Base-by-base conservation (phyloP, 2,113 vertebrate species). In the Cricetomys ansorgei region DNA sequence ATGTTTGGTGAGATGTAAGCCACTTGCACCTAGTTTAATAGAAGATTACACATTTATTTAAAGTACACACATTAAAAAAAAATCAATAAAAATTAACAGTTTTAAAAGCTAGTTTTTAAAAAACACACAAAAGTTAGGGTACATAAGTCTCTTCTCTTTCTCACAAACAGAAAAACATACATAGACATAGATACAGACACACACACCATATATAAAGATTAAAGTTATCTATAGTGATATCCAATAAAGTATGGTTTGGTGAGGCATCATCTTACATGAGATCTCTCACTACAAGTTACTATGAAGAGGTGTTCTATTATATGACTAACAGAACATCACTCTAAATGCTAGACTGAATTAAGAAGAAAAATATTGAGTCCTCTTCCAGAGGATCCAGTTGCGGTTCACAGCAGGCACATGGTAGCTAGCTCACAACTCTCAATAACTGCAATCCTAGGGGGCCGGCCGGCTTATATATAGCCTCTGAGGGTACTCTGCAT, bases 1-100 rank as follows among this genome's bases (percentile, higher is more conserved):
- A 57, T 99, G 99, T 97, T 99, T 99, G 96, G 99, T 99, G 88
- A 99, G 99, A 98, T 99, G 99, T 94, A 99, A 99, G 69, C 99
- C 99, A 95, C 99, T 99, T 81, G 99, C 99, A 89, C 99, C 99
- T 99, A 92, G 79, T 89, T 91, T 48, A 96, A 96, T 62, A 95
- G 89, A 96, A 97, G 29, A 95, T 92, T 80, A 80, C 4, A 95
- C 3, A 86, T 96, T 87, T 90, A n/a, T 72, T 31, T 4, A 90
- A 88, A 62, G 7, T 50, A 88, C 93, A 25, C 53, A 92, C 23
- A 87, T 43, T 96, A 65, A 95, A 95, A 43, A 96, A 65, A 95
- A 95, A 43, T 7, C 6, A 87, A 0, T n/a, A 83, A 6, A 76
- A 92, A 67, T 70, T 37, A 94, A 81, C 31, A 75, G 9, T 23